These are phyloP conservation scores for Saturnia pavonia DNA, from an alignment of 2,888 invertebrate genomes.

Conservation along the genomic window DNA sequence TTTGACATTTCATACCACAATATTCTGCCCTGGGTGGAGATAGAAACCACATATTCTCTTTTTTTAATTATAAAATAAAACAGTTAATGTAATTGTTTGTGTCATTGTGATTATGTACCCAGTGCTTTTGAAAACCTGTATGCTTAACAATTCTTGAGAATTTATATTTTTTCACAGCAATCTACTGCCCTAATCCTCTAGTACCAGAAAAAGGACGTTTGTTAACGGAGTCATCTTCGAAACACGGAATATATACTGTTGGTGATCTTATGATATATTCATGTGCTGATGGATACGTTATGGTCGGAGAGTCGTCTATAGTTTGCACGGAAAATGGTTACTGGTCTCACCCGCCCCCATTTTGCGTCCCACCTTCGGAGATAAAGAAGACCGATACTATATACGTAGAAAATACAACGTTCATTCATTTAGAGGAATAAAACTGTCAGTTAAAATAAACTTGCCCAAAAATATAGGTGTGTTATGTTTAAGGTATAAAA, in stretches of 20 bases:
- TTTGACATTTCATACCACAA: too few relatives aligned
- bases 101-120: neutral
- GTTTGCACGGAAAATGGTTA: constrained; percentile 94
- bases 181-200: constrained; percentile 89
- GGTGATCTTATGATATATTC: constrained; percentile 91
- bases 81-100: too few relatives aligned
- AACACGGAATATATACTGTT: constrained; percentile 85
- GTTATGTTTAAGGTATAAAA: too few relatives aligned
- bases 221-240: constrained; percentile 58
- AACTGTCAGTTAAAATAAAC: neutral
- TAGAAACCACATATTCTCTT: too few relatives aligned
- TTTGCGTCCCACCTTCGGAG: constrained; percentile 82
- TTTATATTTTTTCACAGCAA: constrained; percentile 79
- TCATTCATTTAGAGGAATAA: constrained; percentile 62
- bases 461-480: too few relatives aligned
- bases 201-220: constrained; percentile 86
- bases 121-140: neutral
- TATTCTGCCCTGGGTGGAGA: too few relatives aligned
- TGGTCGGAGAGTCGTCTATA: constrained; percentile 89
- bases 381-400: constrained; percentile 63
- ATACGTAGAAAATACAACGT: constrained; percentile 66
- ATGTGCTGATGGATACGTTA: constrained; percentile 54
- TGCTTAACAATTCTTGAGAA: neutral
- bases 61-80: too few relatives aligned
- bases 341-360: constrained; percentile 93